Percentiles rank a stretch among this genome's conserved stretches.
These are phyloP conservation scores for Drosophila tanythrix DNA, from an alignment of 2,888 invertebrate genomes.

Conservation along the genomic window DNA sequence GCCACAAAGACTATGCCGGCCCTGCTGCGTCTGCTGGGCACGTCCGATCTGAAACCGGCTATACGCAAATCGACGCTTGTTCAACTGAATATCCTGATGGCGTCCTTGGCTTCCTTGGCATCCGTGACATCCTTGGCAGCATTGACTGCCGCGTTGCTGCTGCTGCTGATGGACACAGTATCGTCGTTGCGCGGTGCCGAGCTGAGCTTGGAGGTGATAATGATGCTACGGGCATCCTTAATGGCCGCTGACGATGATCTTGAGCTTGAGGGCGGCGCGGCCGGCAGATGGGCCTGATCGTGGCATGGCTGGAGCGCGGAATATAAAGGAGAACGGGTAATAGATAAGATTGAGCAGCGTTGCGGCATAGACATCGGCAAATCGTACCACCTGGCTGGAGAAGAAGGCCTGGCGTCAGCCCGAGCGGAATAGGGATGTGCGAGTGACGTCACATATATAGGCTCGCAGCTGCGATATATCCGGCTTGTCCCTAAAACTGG, in stretches of 20 bases:
- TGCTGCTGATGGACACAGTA: neutral
- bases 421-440: constrained; percentile 97
- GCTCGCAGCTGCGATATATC: constrained; percentile 95
- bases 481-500: constrained; percentile 96
- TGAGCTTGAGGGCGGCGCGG: constrained; percentile 83
- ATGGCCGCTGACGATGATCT: constrained; percentile 23
- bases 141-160: neutral
- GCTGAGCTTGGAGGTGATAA: constrained; percentile 37
- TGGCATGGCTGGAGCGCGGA: constrained; percentile 99
- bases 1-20: constrained; percentile 55
- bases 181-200: constrained; percentile 46
- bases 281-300: constrained; percentile 93
- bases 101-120: constrained; percentile 28
- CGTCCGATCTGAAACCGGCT: constrained; percentile 76
- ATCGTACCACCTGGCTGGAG: constrained; percentile 97
- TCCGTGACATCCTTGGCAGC: constrained; percentile 26
- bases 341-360: constrained; percentile 98
- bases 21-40: constrained; percentile 75
- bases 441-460: constrained; percentile 93
- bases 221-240: constrained; percentile 30
- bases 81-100: constrained; percentile 70
- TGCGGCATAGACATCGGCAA: constrained; percentile 98
- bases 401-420: constrained; percentile 99
- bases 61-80: constrained; percentile 63
- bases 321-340: constrained; percentile 99